Evolutionary conservation across 2,888 invertebrate species (phyloP), one percentile per base, ranked within the genome.

Genomic region (Pherbina coryleti): DNA sequence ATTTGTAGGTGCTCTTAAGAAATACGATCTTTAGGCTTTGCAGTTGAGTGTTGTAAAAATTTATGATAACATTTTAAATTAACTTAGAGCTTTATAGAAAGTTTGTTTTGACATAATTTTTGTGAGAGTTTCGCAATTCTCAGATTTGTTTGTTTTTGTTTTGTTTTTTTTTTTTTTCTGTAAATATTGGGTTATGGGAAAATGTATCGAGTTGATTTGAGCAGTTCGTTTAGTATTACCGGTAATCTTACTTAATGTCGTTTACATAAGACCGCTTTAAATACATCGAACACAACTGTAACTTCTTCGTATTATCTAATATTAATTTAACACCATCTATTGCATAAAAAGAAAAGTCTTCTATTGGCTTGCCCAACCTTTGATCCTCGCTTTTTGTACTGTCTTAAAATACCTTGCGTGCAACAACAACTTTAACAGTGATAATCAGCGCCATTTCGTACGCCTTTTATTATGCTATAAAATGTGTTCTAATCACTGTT

Each of bases 401-500:
- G 9, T 25, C 25, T 3, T 28, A 22, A n/a, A 55, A 22, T 22
- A 19, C 55, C 55, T n/a, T 19, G 55, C 55, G 11, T 55, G 57
- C 57, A 60, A 60, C 57, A 60, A 60, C 57, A 25, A 57, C 25
- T 7, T 7, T 8, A 22, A 28, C 28, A 60, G 9, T 60, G 25
- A 28, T 60, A 60, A 60, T 60, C 25, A 60, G 44, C 57, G 22
- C 22, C 57, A 25, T 7, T 25, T 22, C 57, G 25, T 60, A 60
- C 72, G 72, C 37, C 60, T 34, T 17, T 19, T 44, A 44, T 19
- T 57, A 53, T 51, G 53, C 75, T 44, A 60, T 19, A 8, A 44
- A 67, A 37, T 60, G 19, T 71, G 25, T 75, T 64, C 64, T 70
- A 79, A 77, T 80, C 78, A 76, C 64, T 77, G 74, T 71, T 66